phyloP scores from a whole-genome alignment of 2,113 vertebrate species.

The Rhinopomastus cyanomelas region DNA sequence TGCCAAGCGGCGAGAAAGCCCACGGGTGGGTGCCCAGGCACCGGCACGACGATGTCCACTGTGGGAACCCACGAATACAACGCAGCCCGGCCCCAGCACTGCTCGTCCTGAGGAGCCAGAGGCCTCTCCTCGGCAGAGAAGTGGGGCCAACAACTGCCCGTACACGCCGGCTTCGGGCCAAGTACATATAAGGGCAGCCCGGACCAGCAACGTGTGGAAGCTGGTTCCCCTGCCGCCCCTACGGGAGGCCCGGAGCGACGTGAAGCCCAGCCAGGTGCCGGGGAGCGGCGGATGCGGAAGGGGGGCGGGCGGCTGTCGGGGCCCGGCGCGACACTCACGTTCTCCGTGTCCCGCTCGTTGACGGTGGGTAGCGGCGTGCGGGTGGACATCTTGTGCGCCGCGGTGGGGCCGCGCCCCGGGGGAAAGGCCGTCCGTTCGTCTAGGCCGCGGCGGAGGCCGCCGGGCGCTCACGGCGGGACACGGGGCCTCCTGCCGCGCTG shows the following conservation, averaged over 20 bases:
- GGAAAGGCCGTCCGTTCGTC: neutral
- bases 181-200: constrained; percentile 21
- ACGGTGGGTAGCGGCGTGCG: constrained; percentile 95
- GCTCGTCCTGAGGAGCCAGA: neutral
- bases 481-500: neutral
- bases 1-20: neutral
- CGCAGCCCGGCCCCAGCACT: neutral
- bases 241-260: neutral
- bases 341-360: constrained; percentile 92
- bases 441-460: constrained; percentile 32
- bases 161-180: neutral
- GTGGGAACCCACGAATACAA: neutral
- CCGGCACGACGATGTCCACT: rapidly evolving
- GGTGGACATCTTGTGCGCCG: constrained; percentile 86
- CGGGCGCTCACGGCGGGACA: constrained; percentile 2
- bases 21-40: neutral
- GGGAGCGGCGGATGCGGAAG: neutral
- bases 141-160: neutral
- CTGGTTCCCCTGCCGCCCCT: neutral
- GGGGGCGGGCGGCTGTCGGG: too few species aligned
- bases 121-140: neutral
- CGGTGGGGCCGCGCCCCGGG: neutral
- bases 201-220: neutral
- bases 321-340: constrained; percentile 75
- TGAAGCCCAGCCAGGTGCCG: neutral